Evolutionary conservation across 2,888 invertebrate genomes (phyloP), one percentile per base, ranked within the genome.

Genomic region (Actias luna): DNA sequence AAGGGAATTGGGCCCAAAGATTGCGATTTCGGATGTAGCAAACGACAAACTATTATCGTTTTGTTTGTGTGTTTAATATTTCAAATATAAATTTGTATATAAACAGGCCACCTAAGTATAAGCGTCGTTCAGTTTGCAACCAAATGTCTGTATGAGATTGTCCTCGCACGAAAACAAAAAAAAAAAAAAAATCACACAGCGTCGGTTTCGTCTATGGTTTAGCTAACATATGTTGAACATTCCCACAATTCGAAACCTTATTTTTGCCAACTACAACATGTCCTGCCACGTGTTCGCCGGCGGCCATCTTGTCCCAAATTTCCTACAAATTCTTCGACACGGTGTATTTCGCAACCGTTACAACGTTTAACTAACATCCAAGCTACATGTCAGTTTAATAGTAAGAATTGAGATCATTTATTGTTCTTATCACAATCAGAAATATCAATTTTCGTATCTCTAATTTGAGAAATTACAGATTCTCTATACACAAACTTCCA

Each of bases 201-300:
- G 52, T 5, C 29, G 29, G 52, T 29, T 52, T 22, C 27, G 14
- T 25, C 29, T 14, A 25, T 52, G n/a, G 52, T 52, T 25, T 52
- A 52, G 16, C 52, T 18, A 12, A 29, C 52, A 52, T 8, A 52
- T 52, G 52, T 52, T 25, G 52, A 52, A 52, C 52, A 52, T 29
- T 52, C 52, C 46, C 52, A 52, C 52, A 46, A 46, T 27, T n/a
- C 14, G 29, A 29, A 29, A 52, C 27, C 29, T 52, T 29, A 52
- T 52, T 52, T 52, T 52, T 27, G 52, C 52, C 52, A 52, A 52
- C 52, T 52, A 27, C 52, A 52, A 27, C 16, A 52, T 52, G 52
- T 52, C 29, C 25, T 7, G 52, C 14, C 52, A 52, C 29, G 52
- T 52, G 52, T 52, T 52, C 52, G 52, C 52, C 29, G 14, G 52